Evolutionary conservation across 2,888 invertebrate genomes (phyloP), one percentile per base, ranked within the genome.

Genomic region (Oegoconia quadripuncta): DNA sequence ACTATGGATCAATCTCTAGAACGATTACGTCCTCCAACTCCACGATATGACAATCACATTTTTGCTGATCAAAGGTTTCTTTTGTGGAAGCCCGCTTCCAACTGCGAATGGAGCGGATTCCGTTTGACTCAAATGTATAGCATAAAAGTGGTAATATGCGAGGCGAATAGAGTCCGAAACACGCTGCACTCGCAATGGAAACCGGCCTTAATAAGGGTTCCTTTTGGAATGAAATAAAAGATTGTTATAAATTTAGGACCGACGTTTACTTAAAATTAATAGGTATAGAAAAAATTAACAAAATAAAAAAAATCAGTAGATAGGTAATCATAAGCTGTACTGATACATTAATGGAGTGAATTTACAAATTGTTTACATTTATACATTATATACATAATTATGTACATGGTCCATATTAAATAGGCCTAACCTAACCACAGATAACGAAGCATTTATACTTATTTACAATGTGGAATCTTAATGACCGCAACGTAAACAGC

Each of bases 341-440:
- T 56, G 42, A 63, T 66, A 65, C 64, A 64, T 64, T 65, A 65
- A 63, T 64, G 54, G 63, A 64, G 62, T 59, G 57, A 69, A 70
- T 74, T 74, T 77, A 76, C 74, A 74, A 60, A 56, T 66, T 63
- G 64, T 60, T 60, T 64, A 58, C 64, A 51, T 66, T 65, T 67
- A 59, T 73, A 72, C 73, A 75, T 59, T 71, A 61, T 80, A 61
- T 80, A 73, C 79, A 80, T 57, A 60, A 44, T 46, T 73, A 74
- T 75, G 64, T 76, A 75, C 69, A 70, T 27, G 29, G 41, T 47
- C 36, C 34, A 26, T 37, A 38, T 37, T 35, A 33, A 31, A 20
- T 13, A 9, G 23, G 14, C 7, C 22, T 11, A 7, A 23, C 38
- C 63, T 69, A 68, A 50, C 43, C 52, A 69, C 61, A 63, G 46